phyloP scores from a whole-genome alignment of 2,113 vertebrate species.

The Suricata suricatta region DNA sequence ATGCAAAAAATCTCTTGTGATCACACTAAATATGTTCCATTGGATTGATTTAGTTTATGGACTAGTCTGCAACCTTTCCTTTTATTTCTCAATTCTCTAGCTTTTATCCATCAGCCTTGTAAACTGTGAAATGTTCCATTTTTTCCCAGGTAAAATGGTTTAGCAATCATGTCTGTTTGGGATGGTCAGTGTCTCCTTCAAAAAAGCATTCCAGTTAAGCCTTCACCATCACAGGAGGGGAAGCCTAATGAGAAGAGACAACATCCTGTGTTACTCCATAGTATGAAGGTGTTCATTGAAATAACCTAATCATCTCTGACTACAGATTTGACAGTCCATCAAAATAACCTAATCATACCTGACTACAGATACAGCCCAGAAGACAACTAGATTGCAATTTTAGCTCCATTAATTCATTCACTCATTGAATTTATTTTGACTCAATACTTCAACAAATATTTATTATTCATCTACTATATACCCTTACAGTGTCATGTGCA shows the following conservation, averaged over 20 bases:
- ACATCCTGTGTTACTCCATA: background rate
- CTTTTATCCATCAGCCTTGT: background rate
- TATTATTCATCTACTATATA: background rate
- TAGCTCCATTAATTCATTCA: background rate
- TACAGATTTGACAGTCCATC: background rate
- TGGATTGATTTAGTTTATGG: background rate
- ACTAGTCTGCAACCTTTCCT: background rate
- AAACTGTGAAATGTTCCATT: background rate
- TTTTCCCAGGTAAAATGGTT: background rate
- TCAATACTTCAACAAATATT: background rate
- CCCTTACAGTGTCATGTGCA: fast-evolving
- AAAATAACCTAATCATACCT: background rate
- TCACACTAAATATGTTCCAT: background rate
- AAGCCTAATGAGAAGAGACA: background rate
- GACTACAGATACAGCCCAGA: background rate
- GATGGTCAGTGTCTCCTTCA: background rate
- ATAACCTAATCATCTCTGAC: background rate
- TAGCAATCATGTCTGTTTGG: background rate
- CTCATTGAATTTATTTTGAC: background rate
- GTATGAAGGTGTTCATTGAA: background rate
- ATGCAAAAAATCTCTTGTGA: slow-evolving; percentile 40
- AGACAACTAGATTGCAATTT: background rate
- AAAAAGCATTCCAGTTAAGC: background rate
- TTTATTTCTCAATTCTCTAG: background rate
- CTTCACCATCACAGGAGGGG: background rate